Percentiles rank a stretch among this genome's conserved stretches.
Evolutionary conservation across 2,797 vertebrate genomes (phyloP).

Genomic region (Luscinia megarhynchos): DNA sequence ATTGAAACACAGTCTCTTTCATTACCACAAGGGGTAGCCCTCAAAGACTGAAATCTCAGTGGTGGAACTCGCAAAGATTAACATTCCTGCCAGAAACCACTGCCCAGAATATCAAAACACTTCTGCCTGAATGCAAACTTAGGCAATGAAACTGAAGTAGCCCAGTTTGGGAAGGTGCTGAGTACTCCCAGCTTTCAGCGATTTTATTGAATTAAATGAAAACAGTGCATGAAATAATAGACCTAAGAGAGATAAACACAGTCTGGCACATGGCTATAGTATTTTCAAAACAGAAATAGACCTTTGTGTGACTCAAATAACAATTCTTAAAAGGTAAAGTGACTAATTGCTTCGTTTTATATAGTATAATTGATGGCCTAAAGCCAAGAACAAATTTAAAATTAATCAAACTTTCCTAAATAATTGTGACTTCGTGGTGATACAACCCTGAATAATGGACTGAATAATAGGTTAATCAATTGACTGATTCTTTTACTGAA

Average conservation of each 20-base stretch:
- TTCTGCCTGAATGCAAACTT: neutral
- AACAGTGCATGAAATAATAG: neutral
- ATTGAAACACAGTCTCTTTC: slow-evolving; percentile 15
- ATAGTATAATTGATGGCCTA: slow-evolving; percentile 18
- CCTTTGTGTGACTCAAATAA: neutral
- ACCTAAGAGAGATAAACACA: neutral
- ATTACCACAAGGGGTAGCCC: neutral
- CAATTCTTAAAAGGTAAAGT: slow-evolving; percentile 12
- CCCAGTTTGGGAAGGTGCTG: neutral
- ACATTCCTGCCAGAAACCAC: slow-evolving; percentile 21
- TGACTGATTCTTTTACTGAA: slow-evolving; percentile 1
- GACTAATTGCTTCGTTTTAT: slow-evolving; percentile 19
- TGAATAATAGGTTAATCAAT: slow-evolving; percentile 41
- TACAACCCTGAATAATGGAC: slow-evolving; percentile 25
- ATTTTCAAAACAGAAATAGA: neutral
- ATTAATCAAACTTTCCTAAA: slow-evolving; percentile 51
- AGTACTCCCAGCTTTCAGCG: slow-evolving; percentile 1
- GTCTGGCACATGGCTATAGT: neutral
- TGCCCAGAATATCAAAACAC: slow-evolving; percentile 22
- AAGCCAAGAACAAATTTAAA: neutral
- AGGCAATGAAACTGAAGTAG: neutral
- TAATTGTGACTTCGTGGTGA: slow-evolving; percentile 22
- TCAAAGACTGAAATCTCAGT: slow-evolving; percentile 35
- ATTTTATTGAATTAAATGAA: neutral
- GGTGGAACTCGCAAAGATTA: neutral